phyloP scores from a whole-genome alignment of 2,797 vertebrate genomes.

The Lates japonicus region DNA sequence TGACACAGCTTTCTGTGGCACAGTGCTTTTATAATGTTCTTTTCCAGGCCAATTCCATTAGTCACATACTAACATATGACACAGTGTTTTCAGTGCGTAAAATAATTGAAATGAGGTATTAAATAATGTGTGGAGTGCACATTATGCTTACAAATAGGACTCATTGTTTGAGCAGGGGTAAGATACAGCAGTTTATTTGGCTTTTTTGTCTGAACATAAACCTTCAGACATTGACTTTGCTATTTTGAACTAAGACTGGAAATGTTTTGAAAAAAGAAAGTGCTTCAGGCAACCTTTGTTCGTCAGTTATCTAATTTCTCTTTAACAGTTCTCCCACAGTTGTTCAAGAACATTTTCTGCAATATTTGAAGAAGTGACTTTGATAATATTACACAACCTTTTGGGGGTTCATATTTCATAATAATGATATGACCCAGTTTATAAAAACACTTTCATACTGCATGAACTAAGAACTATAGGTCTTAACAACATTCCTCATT shows the following conservation, averaged over 20 bases:
- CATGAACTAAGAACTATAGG: background rate
- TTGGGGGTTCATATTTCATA: background rate
- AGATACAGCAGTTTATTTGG: conserved; percentile 38
- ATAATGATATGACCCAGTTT: background rate
- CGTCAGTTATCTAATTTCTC: conserved; percentile 21
- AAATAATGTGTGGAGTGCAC: conserved; percentile 48
- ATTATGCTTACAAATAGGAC: conserved; percentile 60
- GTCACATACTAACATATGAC: conserved; percentile 47
- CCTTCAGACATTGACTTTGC: conserved; percentile 21
- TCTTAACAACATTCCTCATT: background rate
- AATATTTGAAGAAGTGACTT: conserved; percentile 18
- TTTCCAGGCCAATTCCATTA: conserved; percentile 45
- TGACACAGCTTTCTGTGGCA: conserved; percentile 26
- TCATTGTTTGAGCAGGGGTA: conserved; percentile 25
- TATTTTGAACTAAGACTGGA: conserved; percentile 40
- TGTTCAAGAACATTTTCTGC: background rate
- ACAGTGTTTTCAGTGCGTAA: conserved; percentile 48
- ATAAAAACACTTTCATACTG: background rate
- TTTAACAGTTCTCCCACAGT: background rate
- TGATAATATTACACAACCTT: background rate
- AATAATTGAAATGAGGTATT: conserved; percentile 53
- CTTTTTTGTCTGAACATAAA: conserved; percentile 33
- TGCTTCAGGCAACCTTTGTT: conserved; percentile 26
- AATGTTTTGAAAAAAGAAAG: conserved; percentile 6
- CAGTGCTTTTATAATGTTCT: conserved; percentile 23